Base-by-base conservation (phyloP, 2,797 vertebrate species). In the Cyprinodon diabolis region DNA sequence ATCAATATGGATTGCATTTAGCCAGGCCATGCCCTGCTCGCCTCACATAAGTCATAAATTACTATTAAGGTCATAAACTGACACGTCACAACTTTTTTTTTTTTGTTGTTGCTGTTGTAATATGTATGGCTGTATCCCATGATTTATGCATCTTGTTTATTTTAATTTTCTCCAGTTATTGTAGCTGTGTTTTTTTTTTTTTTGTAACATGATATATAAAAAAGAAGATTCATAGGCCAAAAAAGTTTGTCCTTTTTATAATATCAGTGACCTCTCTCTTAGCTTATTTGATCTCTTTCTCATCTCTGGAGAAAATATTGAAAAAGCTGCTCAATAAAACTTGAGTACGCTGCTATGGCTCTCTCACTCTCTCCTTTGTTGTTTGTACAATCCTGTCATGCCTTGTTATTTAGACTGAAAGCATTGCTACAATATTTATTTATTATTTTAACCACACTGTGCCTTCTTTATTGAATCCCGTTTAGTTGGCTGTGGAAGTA, bases 1-100 rank as follows among this genome's bases (percentile, higher is more conserved):
- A 94, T 94, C 92, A 55, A 94, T 94, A 85, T 76, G 81, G 80
- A 84, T 81, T 90, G 88, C 84, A 91, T 94, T 91, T 92, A 86
- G 80, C 73, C 76, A 67, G 78, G 65, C 87, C 79, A 69, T 77
- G 71, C 73, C 70, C 78, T 68, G 23, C 78, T 83, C 71, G 23
- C 73, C 73, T 70, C 75, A 80, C 66, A 84, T 74, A 81, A 84
- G 66, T 77, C 85, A 81, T 83, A 84, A 82, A 88, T 85, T 83
- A 81, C 63, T 48, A 55, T 75, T 77, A 43, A 75, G 2, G 49
- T 74, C 73, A 68, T 49, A 25, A 83, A 68, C 66, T 83, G 19
- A 15, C 68, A 37, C 72, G 35, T 54, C 66, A 25, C 11, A 62
- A 13, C 40, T 3, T 40, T 25, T 25, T 7, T 3, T 40, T 25